Evolutionary conservation across 2,797 vertebrate genomes (phyloP).

Genomic region (Neomorphus geoffroyi): DNA sequence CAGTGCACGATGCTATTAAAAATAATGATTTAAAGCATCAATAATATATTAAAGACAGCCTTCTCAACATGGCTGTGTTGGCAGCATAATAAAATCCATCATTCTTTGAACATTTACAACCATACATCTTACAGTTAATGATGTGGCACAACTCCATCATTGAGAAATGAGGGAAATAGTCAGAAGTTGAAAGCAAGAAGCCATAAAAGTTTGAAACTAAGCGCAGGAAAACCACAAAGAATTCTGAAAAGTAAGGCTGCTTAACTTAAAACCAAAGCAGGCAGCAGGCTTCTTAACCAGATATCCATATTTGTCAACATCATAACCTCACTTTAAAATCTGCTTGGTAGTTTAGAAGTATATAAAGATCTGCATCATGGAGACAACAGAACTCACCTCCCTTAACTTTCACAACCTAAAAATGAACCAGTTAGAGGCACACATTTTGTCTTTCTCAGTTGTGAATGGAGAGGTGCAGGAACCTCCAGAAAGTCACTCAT

Average conservation of each 20-base stretch:
- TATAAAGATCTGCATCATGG: not conserved
- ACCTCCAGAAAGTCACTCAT: not conserved
- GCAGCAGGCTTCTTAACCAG: not conserved
- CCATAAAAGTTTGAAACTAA: not conserved
- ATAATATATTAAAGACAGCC: conserved; percentile 12
- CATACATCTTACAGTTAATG: conserved; percentile 24
- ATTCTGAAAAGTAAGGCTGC: not conserved
- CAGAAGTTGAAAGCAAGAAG: not conserved
- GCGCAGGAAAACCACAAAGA: not conserved
- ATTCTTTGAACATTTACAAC: conserved; percentile 37
- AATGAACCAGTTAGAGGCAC: not conserved
- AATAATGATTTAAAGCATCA: conserved; percentile 34
- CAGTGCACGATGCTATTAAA: conserved; percentile 10
- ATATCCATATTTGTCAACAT: not conserved
- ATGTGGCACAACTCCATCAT: not conserved
- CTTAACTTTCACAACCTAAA: not conserved
- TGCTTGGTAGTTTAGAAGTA: not conserved
- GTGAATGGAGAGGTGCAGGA: not conserved
- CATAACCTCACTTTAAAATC: not conserved
- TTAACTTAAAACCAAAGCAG: not conserved
- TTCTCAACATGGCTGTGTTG: not conserved
- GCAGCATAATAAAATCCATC: not conserved
- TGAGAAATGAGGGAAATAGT: not conserved
- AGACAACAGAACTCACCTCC: not conserved
- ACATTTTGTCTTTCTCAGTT: not conserved